phyloP scores from a whole-genome alignment of 2,113 vertebrate species.

The Eulacestoma nigropectus region DNA sequence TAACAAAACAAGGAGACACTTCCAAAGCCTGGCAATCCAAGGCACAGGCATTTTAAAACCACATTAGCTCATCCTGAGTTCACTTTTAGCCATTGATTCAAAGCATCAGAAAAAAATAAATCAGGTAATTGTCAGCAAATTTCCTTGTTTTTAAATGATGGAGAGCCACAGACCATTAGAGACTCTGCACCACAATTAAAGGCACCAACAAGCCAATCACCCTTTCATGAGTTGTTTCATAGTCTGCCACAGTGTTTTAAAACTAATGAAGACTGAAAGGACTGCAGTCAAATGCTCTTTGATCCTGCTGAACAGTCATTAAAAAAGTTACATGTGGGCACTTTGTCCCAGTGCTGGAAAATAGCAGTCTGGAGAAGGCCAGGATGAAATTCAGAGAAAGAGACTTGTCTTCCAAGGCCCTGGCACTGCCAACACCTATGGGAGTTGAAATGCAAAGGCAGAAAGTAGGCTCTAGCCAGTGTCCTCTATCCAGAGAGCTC shows the following conservation, averaged over 20 bases:
- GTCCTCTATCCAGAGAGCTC: not conserved
- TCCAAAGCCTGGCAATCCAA: not conserved
- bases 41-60: not conserved
- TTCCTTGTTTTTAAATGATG: not conserved
- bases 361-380: not conserved
- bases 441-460: not conserved
- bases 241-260: not conserved
- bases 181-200: not conserved
- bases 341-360: not conserved
- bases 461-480: not conserved
- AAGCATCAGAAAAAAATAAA: not conserved
- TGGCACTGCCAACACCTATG: fast-evolving
- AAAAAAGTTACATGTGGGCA: not conserved
- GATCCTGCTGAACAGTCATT: not conserved
- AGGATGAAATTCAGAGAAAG: not conserved
- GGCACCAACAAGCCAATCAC: not conserved
- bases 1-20: not conserved
- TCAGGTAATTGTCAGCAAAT: not conserved
- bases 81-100: not conserved
- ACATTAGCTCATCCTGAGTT: not conserved
- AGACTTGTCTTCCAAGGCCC: not conserved
- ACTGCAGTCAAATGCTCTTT: not conserved
- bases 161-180: not conserved
- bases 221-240: not conserved
- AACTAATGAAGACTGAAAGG: not conserved